Evolutionary conservation across 2,797 vertebrate genomes (phyloP), one percentile per base, ranked within the genome.

Genomic region (Siniperca obscura): DNA sequence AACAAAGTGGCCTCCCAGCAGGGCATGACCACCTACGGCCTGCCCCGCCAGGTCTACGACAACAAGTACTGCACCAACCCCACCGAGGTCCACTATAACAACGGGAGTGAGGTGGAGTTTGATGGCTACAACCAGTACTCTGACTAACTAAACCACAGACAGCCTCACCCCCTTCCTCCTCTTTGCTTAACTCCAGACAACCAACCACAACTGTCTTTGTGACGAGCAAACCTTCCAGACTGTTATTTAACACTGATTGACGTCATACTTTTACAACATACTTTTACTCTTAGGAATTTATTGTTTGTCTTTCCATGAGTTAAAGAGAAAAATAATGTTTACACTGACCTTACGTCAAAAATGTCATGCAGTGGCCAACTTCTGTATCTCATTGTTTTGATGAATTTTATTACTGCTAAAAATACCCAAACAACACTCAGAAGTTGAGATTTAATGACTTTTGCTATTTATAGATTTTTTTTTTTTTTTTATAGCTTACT

Each of bases 21-120:
- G 76, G 98, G 98, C 87, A 98, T 98, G 97, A 98, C 97, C 0
- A 96, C 97, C 52, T 98, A 99, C 5, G 98, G 98, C 75, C 96
- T 97, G 25, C 97, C 97, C 0, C 97, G 98, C 56, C 98, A 98
- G 93, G 97, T 98, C 70, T 98, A 95, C 0, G 98, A 99, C 94
- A 96, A 96, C 94, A 98, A 98, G 78, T 99, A 98, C 95, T 99
- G 98, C 94, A 27, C 90, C 93, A 94, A 92, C 90, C 95, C 84
- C 70, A 91, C 70, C 0, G 95, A 95, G 14, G 80, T 89, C 78
- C 93, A 88, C 91, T 94, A 88, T 8, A 87, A 94, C 91, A 93
- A 96, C 36, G 96, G 94, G 0, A 92, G 93, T 0, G 95, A 92
- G 36, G 93, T 94, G 56, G 91, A 96, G 86, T 97, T 96, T 44